Percentiles rank a stretch among this genome's conserved stretches.
phyloP scores from a whole-genome alignment of 2,888 invertebrate species.

The Leucania comma region DNA sequence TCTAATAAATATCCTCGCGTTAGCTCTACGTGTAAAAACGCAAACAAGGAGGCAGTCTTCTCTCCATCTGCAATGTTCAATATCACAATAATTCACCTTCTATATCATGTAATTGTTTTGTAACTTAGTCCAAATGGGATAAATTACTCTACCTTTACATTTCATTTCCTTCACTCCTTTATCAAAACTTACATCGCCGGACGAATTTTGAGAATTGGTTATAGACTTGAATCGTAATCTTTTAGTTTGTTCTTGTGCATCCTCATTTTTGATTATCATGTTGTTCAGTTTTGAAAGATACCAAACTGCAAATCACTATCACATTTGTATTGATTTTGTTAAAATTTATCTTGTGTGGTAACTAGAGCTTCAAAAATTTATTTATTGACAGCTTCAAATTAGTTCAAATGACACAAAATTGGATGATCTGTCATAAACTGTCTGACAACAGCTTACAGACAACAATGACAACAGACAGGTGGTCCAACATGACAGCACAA shows the following conservation, averaged over 20 bases:
- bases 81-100: constrained; percentile 9
- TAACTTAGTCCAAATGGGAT: background rate
- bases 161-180: constrained; percentile 79
- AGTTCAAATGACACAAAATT: constrained; percentile 48
- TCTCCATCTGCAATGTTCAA: constrained; percentile 79
- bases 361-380: constrained; percentile 47
- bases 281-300: constrained; percentile 39
- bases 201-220: constrained; percentile 79
- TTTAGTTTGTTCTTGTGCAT: constrained; percentile 84
- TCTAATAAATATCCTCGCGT: constrained; percentile 98
- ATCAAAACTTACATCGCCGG: constrained; percentile 79
- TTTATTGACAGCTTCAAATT: constrained; percentile 57
- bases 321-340: constrained; percentile 61
- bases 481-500: background rate
- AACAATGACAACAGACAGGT: too few relatives aligned
- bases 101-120: background rate
- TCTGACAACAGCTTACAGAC: too few relatives aligned
- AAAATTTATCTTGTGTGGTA: constrained; percentile 42
- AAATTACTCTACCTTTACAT: constrained; percentile 76
- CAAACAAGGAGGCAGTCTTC: constrained; percentile 87
- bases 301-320: constrained; percentile 47
- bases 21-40: constrained; percentile 96
- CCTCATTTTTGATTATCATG: constrained; percentile 84
- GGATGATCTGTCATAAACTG: constrained; percentile 16
- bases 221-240: constrained; percentile 86